Conservation (phyloP, 2,797 vertebrate species). For the Lepilemur ruficaudatus region DNA sequence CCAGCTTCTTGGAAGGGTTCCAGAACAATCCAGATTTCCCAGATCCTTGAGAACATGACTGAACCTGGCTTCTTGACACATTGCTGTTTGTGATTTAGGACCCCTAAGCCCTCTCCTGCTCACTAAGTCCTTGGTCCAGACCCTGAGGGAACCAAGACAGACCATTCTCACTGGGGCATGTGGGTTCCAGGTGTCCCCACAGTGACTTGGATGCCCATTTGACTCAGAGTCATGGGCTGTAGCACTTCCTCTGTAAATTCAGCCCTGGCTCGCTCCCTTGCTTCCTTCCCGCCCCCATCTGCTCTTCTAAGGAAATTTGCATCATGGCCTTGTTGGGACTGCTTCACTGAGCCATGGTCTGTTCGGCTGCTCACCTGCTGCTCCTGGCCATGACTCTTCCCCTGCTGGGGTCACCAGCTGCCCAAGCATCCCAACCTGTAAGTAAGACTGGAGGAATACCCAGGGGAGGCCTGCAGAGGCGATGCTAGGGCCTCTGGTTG, state of each 20-base stretch:
- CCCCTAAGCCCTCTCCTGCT: neutral
- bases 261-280: neutral
- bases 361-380: neutral
- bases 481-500: accelerated
- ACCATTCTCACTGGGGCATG: neutral
- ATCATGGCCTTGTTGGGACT: neutral
- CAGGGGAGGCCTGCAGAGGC: neutral
- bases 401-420: neutral
- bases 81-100: neutral
- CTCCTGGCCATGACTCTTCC: constrained; percentile 52
- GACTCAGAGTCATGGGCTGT: neutral
- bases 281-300: neutral
- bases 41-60: neutral
- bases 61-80: neutral
- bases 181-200: neutral
- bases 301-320: constrained; percentile 56
- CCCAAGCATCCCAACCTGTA: constrained; percentile 23
- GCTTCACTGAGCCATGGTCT: constrained; percentile 54
- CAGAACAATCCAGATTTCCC: neutral
- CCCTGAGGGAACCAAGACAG: neutral
- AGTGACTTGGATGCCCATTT: neutral
- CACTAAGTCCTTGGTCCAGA: neutral
- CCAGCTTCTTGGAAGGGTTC: neutral
- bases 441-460: constrained; percentile 30
- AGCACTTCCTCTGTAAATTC: constrained; percentile 27